Percentiles rank a stretch among this genome's conserved stretches.
phyloP scores from a whole-genome alignment of 2,888 invertebrate species.

The Norana najaformis region DNA sequence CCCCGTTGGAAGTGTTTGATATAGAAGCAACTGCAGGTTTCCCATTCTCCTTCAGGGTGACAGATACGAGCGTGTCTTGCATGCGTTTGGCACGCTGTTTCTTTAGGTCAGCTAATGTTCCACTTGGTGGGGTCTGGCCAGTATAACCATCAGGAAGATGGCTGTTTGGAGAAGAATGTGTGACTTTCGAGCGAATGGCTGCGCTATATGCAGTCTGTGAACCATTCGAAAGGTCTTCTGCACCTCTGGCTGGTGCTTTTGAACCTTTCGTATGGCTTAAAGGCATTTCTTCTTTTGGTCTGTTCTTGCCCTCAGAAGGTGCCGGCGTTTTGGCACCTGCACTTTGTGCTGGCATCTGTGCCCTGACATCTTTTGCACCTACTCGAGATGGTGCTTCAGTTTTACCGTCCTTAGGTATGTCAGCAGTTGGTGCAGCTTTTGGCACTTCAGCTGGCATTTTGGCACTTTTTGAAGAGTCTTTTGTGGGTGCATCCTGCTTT shows the following conservation, averaged over 20 bases:
- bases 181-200: background rate
- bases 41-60: slow-evolving; percentile 25
- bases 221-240: background rate
- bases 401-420: background rate
- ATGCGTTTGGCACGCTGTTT: slow-evolving; percentile 72
- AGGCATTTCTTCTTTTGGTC: background rate
- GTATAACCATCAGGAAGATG: background rate
- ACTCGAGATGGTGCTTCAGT: background rate
- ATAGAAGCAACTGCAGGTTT: background rate
- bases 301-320: background rate
- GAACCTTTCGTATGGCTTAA: background rate
- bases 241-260: background rate
- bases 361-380: background rate
- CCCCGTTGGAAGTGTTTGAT: background rate
- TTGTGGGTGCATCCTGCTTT: background rate
- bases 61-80: slow-evolving; percentile 27
- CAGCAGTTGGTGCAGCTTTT: background rate
- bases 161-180: background rate
- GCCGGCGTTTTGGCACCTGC: background rate
- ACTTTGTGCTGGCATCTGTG: background rate
- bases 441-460: background rate
- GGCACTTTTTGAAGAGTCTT: background rate
- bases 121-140: slow-evolving; percentile 50
- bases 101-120: slow-evolving; percentile 88
- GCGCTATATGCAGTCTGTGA: background rate